phyloP scores from a whole-genome alignment of 1,140 invertebrate genomes.

The Halyomorpha halys region DNA sequence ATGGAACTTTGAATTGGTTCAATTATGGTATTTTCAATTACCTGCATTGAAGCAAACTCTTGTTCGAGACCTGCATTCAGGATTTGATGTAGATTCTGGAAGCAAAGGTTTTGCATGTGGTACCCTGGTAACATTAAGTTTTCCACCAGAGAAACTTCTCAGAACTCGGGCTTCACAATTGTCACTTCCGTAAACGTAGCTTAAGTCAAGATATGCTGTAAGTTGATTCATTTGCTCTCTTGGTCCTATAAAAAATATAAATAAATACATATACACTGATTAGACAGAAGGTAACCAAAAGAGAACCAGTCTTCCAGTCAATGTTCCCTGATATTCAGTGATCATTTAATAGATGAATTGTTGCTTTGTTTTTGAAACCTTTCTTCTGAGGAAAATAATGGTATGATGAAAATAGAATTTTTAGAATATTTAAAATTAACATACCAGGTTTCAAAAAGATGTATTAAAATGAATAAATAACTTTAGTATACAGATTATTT shows the following conservation, averaged over 20 bases:
- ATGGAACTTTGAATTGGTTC: too few relatives aligned
- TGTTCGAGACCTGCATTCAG: slow-evolving; percentile 41
- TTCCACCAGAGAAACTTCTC: slow-evolving; percentile 35
- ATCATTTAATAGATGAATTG: too few relatives aligned
- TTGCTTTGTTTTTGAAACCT: too few relatives aligned
- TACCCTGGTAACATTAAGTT: slow-evolving; percentile 40
- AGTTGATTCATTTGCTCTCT: slow-evolving; percentile 53
- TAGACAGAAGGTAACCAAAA: too few relatives aligned
- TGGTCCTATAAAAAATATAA: slow-evolving; percentile 33
- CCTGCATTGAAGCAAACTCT: slow-evolving; percentile 42
- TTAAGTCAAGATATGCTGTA: slow-evolving; percentile 52
- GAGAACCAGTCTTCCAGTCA: too few relatives aligned
- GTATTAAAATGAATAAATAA: too few relatives aligned
- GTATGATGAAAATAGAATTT: too few relatives aligned
- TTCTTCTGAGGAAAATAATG: too few relatives aligned
- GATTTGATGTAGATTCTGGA: slow-evolving; percentile 37
- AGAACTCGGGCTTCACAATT: slow-evolving; percentile 37
- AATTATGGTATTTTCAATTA: too few relatives aligned
- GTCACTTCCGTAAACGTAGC: slow-evolving; percentile 52
- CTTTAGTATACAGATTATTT: slow-evolving; percentile 21
- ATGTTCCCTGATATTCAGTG: too few relatives aligned
- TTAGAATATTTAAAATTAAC: not conserved
- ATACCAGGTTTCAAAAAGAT: too few relatives aligned
- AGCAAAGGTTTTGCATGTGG: slow-evolving; percentile 40
- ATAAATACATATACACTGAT: too few relatives aligned